Base-by-base conservation (phyloP, 53 echinoderm and acorn worm genomes). In the Astropecten irregularis region DNA sequence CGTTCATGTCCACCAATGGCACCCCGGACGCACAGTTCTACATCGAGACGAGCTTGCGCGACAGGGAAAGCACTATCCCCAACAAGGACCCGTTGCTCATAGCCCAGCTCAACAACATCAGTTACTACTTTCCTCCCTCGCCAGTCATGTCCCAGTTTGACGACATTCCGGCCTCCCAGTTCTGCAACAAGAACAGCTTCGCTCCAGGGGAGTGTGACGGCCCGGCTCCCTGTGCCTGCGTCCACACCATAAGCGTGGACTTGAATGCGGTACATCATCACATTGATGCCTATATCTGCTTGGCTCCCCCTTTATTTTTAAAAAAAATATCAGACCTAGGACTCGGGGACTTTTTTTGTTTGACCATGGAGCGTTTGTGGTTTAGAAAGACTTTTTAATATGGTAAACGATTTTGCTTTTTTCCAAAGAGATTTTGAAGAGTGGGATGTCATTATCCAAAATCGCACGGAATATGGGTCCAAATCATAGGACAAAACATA, bases 1-100 rank as follows among this genome's bases (percentile, higher is more conserved):
- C 6, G 7, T 61, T 14, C 61, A 28, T 29, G 61, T 23, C 28
- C 1, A 61, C 61, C 4, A 28, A 2, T 0, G 29, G 30, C 18
- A 34, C 49, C 8, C 19, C 33, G 11, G 48, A 28, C 15, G 28
- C 18, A 15, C 70, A 28, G 49, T 25, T 48, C 48, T 70, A 70
- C 32, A 32, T 70, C n/a, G 32, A 70, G 50, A 86, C 89, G 0
- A 81, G 81, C 31, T 81, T 84, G 19, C 77, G 68, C 18, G 34
- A 77, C 11, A 40, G 47, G 4, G 40, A 21, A 4, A 48, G 30
- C 18, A 44, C 46, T 14, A 40, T 48, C 44, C 25, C 46, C 27
- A 44, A 44, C 5, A 26, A 2, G 27, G 33, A 15, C 4, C 0
- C 0, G 2, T n/a, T 70, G 15, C n/a, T n/a, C n/a, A n/a, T n/a